Base-by-base conservation (phyloP, 2,797 vertebrate species). In the Diplodus sargus region DNA sequence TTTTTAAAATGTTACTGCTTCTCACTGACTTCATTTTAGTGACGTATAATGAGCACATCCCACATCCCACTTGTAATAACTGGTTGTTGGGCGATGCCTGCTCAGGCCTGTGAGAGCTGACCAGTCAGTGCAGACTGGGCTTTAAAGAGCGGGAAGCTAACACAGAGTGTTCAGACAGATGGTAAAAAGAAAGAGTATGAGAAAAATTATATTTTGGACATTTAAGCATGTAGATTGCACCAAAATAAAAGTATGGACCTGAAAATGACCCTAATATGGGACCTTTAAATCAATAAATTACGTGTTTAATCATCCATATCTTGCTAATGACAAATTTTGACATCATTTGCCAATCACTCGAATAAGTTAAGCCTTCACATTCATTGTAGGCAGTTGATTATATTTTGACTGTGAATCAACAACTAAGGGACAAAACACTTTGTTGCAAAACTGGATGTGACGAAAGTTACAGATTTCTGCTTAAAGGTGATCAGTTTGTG, bases 1-100 rank as follows among this genome's bases (percentile, higher is more conserved):
- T 59, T 54, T 34, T 39, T 12, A n/a, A 61, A 39, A 57, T 39
- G 75, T 70, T 76, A 74, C 64, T 74, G 74, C 13, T 66, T 70
- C 6, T 57, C 1, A 39, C 11, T 51, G 30, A 66, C 10, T 57
- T 39, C 8, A 64, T 68, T 30, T 77, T 12, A 77, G 51, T n/a
- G 17, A 12, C 22, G 20, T 28, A 16, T 28, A 16, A 13, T 48
- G 10, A 61, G 30, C 22, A 72, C 22, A 28, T 65, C 67, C 5
- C 13, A 71, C 42, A 13, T 8, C 9, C 9, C 34, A 54, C 9
- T 18, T 34, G 30, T 34, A 8, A 34, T 34, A 34, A 34, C 30
- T 34, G 30, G 30, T 34, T 34, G 30, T 34, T 34, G 30, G 34
- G 34, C 34, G 34, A 10, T 39, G 34, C 34, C 34, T 39, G 34